Base-by-base conservation (phyloP, 1,140 invertebrate species). In the Drosophila nikananu region DNA sequence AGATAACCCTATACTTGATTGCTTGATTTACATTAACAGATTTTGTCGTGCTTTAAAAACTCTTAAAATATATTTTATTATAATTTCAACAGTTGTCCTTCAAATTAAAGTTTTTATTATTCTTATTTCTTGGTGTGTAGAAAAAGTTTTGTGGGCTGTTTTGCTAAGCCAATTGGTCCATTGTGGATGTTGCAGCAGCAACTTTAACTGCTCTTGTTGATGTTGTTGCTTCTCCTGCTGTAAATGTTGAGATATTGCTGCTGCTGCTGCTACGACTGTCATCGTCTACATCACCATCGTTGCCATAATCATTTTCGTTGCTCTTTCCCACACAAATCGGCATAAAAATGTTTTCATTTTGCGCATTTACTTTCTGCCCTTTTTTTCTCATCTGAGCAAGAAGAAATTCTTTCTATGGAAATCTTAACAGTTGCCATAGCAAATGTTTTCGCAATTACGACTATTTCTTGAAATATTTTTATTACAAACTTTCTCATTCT, bases 231-330 rank as follows among this genome's bases (percentile, higher is more conserved):
- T 41, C 32, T 62, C 27, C 49, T 37, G 35, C 35, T 37, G 35
- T 13, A 37, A 37, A 37, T 37, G 35, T 37, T 37, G 35, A 37
- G 13, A 37, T 37, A 13, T 37, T 66, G 46, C 41, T 48, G 35
- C 13, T 21, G 49, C 39, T 62, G 41, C 27, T 21, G 42, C 30
- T 49, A 58, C 39, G 35, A 60, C 41, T 76, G 73, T 66, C 65
- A 60, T 68, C 44, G 55, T 77, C 44, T 48, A 57, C 76, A 39
- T 66, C 66, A 61, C 72, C 77, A 83, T 80, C 65, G 49, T 77
- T 77, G 80, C 71, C 75, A 77, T 86, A 81, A 84, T 89, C 70
- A 84, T 90, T 90, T 84, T 89, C 80, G 77, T 83, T 79, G 86
- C 70, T 90, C 87, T 89, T 83, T 87, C 78, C 80, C 84, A 90